A percentile compares a stretch with the other conserved stretches of the same genome.
Conservation (phyloP, 2,888 invertebrate species). For the Hartigia nigra region DNA sequence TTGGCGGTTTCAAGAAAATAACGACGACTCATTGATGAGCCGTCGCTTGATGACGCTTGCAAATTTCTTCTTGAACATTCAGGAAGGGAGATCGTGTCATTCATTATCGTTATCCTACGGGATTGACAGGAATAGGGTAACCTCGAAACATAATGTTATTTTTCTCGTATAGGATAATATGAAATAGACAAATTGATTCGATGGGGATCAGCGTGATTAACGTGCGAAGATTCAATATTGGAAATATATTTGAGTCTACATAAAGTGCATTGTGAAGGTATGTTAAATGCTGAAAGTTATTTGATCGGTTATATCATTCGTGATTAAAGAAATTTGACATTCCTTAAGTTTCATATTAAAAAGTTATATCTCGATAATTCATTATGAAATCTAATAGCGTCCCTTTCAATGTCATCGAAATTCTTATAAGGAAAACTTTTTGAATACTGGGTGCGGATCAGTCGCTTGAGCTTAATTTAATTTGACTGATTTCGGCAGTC, state of each 20-base stretch:
- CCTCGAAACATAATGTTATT: neutral
- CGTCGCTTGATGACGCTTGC: neutral
- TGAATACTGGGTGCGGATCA: neutral
- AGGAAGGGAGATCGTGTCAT: neutral
- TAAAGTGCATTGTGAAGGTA: neutral
- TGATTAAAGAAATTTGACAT: neutral
- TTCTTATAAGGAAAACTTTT: neutral
- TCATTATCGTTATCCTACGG: neutral
- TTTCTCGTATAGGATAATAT: neutral
- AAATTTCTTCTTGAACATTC: neutral
- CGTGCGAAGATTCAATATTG: neutral
- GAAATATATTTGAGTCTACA: neutral
- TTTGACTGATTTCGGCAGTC: neutral
- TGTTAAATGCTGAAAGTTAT: neutral
- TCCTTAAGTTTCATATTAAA: neutral
- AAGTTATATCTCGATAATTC: neutral
- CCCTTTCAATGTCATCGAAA: neutral
- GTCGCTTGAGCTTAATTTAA: neutral
- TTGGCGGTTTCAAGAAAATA: neutral
- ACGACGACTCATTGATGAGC: neutral
- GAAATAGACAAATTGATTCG: neutral
- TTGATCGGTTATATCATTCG: neutral
- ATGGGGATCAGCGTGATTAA: neutral
- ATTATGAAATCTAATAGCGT: neutral
- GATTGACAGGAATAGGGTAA: neutral